A percentile compares a stretch with the other conserved stretches of the same genome.
Conservation (phyloP, 2,113 vertebrate species). For the Chaetodon auriga region DNA sequence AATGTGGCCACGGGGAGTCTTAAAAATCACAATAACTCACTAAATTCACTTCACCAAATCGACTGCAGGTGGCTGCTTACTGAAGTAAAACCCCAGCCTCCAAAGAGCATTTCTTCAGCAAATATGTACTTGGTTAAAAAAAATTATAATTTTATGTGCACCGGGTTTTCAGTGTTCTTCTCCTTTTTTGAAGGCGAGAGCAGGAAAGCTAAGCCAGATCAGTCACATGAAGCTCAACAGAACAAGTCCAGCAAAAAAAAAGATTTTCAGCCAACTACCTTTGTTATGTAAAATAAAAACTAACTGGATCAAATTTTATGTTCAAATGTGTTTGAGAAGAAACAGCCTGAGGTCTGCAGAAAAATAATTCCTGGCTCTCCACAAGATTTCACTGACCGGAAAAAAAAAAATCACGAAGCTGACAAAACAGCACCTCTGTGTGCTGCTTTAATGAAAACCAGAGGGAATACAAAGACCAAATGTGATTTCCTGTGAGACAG, state of each 20-base stretch:
- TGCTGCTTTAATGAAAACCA: conserved; percentile 62
- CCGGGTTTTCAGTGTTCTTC: neutral
- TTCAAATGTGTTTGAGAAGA: neutral
- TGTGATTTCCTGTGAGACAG: conserved; percentile 48
- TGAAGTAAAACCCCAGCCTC: neutral
- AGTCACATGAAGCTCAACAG: conserved; percentile 6
- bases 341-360: neutral
- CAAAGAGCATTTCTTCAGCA: neutral
- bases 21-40: neutral
- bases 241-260: neutral
- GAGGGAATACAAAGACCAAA: conserved; percentile 49
- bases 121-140: neutral
- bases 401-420: neutral
- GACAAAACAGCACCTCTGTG: conserved; percentile 13
- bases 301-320: no score
- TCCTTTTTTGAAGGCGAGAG: neutral
- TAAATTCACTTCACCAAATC: neutral
- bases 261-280: neutral
- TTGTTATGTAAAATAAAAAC: neutral
- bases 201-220: conserved; percentile 21
- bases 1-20: neutral
- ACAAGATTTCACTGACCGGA: neutral
- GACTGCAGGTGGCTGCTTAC: neutral
- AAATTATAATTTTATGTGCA: no score
- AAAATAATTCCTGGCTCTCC: neutral